These are phyloP conservation scores for Ooceraea biroi DNA, from an alignment of 1,140 invertebrate genomes.

Conservation along the genomic window DNA sequence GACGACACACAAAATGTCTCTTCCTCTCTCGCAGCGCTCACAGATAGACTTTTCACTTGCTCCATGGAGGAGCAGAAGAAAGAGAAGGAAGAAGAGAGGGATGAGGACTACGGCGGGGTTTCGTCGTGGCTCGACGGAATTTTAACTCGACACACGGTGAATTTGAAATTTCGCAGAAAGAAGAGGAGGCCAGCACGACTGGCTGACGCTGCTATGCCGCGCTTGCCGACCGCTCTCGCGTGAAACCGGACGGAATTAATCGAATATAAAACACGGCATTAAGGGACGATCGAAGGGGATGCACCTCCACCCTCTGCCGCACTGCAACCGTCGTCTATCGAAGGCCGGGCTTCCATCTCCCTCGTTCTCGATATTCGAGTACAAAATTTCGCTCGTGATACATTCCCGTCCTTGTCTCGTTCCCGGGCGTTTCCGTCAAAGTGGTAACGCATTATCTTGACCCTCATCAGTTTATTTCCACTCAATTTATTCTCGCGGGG, in stretches of 20 bases:
- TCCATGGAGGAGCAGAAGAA: neutral
- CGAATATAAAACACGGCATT: constrained; percentile 75
- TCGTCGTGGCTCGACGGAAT: neutral
- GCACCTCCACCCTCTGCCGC: neutral
- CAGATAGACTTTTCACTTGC: neutral
- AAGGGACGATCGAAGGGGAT: constrained; percentile 38
- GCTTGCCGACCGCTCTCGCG: constrained; percentile 54
- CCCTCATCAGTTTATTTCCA: constrained; percentile 41
- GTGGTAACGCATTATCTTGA: constrained; percentile 6
- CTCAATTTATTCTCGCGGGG: constrained; percentile 26
- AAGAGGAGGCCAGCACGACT: neutral
- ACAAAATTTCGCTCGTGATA: constrained; percentile 29
- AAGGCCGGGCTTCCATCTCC: neutral
- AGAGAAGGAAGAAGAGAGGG: neutral
- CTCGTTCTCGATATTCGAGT: constrained; percentile 40
- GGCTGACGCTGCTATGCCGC: neutral
- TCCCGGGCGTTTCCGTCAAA: neutral
- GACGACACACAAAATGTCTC: neutral
- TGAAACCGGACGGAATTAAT: constrained; percentile 75
- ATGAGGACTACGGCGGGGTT: constrained; percentile 2
- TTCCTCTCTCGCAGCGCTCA: neutral
- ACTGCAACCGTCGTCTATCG: too few relatives aligned
- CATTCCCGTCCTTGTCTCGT: neutral
- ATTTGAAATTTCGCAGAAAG: constrained; percentile 65
- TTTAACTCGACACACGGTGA: constrained; percentile 63